phyloP scores from a whole-genome alignment of 2,113 vertebrate genomes.

The Dasyurus viverrinus region DNA sequence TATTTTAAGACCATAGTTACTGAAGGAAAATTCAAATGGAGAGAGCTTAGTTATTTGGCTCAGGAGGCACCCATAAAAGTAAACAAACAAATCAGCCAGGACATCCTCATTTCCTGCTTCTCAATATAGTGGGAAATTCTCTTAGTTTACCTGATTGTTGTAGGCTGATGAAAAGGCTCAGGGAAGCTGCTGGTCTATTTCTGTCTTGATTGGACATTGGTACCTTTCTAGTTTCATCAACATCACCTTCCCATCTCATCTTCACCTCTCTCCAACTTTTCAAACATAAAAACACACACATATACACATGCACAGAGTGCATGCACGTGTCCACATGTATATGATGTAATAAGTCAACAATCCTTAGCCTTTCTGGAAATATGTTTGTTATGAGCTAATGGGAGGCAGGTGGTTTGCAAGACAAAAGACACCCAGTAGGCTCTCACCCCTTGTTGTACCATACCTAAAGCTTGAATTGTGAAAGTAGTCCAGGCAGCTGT shows the following conservation, averaged over 20 bases:
- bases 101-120: neutral
- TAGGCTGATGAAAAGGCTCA: neutral
- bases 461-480: neutral
- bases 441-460: neutral
- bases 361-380: neutral
- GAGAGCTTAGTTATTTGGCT: neutral
- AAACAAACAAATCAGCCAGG: neutral
- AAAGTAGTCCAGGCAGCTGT: constrained; percentile 57
- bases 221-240: no score
- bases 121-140: neutral
- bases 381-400: neutral
- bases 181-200: neutral
- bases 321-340: neutral
- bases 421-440: neutral
- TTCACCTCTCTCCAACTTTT: neutral
- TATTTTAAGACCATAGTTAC: neutral
- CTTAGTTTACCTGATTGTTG: neutral
- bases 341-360: neutral
- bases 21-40: neutral
- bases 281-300: neutral
- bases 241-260: neutral
- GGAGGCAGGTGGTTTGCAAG: neutral
- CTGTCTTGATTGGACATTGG: neutral
- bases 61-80: neutral
- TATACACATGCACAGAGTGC: neutral